These are phyloP conservation scores for Ophthalmolycus amberensis DNA, from an alignment of 2,113 vertebrate genomes.

Conservation along the genomic window DNA sequence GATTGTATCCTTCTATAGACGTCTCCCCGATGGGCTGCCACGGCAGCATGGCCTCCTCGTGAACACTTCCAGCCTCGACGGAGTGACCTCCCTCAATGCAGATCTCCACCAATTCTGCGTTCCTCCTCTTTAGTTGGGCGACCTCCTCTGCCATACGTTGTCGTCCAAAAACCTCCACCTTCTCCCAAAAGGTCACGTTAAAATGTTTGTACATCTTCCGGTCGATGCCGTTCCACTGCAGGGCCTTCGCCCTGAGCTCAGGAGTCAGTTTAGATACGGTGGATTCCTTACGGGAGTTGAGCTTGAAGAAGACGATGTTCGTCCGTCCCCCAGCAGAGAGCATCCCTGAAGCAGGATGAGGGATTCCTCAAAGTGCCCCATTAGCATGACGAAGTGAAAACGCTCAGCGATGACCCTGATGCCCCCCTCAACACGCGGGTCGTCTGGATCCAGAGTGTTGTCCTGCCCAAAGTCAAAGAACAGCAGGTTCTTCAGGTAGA, in stretches of 20 bases:
- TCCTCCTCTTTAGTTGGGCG: conserved; percentile 83
- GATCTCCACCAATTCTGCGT: conserved; percentile 86
- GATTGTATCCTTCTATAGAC: conserved; percentile 92
- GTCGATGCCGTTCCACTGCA: conserved; percentile 88
- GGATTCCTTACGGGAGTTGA: conserved; percentile 87
- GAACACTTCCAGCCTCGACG: conserved; percentile 85
- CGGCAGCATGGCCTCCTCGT: conserved; percentile 89
- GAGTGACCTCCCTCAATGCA: conserved; percentile 88
- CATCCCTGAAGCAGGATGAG: conserved; percentile 89
- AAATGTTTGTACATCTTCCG: conserved; percentile 89
- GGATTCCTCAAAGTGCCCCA: conserved; percentile 92
- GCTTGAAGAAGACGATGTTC: conserved; percentile 93
- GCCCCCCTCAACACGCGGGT: conserved; percentile 82
- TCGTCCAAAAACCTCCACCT: conserved; percentile 86
- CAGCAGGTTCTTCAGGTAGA: conserved; percentile 92
- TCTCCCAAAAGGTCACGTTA: conserved; percentile 90
- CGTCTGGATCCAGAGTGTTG: conserved; percentile 81
- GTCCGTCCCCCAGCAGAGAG: conserved; percentile 91
- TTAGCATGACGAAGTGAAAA: conserved; percentile 91
- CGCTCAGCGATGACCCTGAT: conserved; percentile 84
- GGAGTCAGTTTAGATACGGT: conserved; percentile 81
- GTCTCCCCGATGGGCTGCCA: conserved; percentile 92
- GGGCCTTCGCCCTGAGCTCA: conserved; percentile 85
- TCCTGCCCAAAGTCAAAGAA: conserved; percentile 92
- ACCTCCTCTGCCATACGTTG: conserved; percentile 88